Evolutionary conservation across 2,888 invertebrate genomes (phyloP).

Genomic region (Geophilus truncorum): DNA sequence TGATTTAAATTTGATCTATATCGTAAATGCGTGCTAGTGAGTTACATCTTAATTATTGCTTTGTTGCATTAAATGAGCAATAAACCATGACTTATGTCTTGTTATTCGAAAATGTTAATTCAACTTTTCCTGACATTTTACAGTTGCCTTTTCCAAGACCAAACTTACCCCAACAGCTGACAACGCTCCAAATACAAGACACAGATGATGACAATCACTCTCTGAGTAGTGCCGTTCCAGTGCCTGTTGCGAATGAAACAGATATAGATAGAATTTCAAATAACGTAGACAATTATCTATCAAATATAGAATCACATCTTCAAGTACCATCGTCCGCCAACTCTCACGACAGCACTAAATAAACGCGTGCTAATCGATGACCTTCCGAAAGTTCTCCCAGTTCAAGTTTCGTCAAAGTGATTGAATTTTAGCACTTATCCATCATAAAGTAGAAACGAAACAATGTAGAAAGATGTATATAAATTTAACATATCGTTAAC

Average conservation of each 20-base stretch:
- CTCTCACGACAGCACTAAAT: background rate
- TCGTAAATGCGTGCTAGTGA: too few species aligned
- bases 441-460: too few species aligned
- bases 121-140: background rate
- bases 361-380: background rate
- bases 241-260: background rate
- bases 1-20: too few species aligned
- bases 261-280: background rate
- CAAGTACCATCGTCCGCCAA: background rate
- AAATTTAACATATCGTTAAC: too few species aligned
- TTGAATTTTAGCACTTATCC: too few species aligned
- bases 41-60: too few species aligned
- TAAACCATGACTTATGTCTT: background rate
- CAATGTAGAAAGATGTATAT: too few species aligned
- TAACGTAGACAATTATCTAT: background rate
- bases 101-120: background rate
- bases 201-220: background rate
- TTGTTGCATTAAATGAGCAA: background rate
- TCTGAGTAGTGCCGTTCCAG: background rate
- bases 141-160: background rate
- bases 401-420: too few species aligned
- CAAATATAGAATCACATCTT: background rate
- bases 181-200: background rate
- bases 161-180: background rate
- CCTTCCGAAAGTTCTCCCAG: background rate